phyloP scores from a whole-genome alignment of 2,113 vertebrate genomes.

The Hydropotes inermis region DNA sequence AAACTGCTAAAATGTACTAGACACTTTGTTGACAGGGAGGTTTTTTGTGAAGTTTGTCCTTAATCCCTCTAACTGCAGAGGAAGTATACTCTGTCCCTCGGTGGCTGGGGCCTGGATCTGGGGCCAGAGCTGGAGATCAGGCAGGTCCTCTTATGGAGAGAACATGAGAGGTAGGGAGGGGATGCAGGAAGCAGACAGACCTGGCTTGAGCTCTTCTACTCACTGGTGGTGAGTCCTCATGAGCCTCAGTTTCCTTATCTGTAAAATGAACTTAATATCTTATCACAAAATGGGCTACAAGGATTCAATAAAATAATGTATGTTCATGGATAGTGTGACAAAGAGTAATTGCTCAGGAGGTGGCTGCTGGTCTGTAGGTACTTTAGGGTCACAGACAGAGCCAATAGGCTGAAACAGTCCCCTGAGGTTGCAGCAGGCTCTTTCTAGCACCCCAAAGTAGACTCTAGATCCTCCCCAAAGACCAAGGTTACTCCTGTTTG shows the following conservation, averaged over 20 bases:
- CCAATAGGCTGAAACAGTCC: neutral
- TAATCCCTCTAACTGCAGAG: neutral
- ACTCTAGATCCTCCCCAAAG: neutral
- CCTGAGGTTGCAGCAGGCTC: too few species aligned
- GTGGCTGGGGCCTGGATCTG: neutral
- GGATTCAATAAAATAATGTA: neutral
- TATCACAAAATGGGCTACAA: neutral
- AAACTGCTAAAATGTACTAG: neutral
- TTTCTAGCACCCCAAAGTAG: neutral
- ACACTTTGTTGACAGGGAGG: neutral
- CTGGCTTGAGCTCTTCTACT: neutral
- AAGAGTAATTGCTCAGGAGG: neutral
- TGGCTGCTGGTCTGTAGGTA: neutral
- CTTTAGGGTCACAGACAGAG: neutral
- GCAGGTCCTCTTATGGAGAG: neutral
- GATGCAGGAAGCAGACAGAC: neutral
- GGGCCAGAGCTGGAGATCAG: neutral
- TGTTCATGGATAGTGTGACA: neutral
- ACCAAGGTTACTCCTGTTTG: neutral
- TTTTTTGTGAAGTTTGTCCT: neutral
- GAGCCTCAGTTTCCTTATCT: neutral
- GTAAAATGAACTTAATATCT: neutral
- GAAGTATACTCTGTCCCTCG: neutral
- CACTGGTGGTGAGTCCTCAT: neutral
- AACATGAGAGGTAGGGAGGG: neutral